Percentiles rank a stretch among this genome's conserved stretches.
These are phyloP conservation scores for Idaea biselata DNA, from an alignment of 2,888 invertebrate species.

Conservation along the genomic window DNA sequence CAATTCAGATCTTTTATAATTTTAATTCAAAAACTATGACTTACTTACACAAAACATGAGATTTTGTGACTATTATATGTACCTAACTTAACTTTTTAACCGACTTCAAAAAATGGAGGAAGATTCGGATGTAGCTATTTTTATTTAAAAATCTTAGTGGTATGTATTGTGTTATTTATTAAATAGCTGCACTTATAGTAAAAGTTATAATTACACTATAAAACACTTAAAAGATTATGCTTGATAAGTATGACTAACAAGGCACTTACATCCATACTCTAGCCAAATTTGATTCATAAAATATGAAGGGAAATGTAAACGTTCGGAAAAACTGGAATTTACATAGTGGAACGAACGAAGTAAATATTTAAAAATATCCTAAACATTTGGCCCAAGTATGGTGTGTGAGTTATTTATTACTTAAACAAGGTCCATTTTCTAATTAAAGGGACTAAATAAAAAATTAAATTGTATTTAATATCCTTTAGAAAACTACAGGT, in stretches of 20 bases:
- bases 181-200: neutral
- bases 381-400: neutral
- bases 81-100: too few species aligned
- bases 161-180: neutral
- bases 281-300: neutral
- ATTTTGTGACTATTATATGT: neutral
- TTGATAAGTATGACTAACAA: conserved; percentile 15
- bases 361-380: neutral
- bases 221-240: conserved; percentile 10
- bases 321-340: neutral
- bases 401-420: neutral
- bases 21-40: neutral
- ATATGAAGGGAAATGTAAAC: neutral
- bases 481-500: too few species aligned
- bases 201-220: neutral
- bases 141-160: neutral
- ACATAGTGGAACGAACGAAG: neutral
- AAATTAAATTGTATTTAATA: too few species aligned
- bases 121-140: neutral
- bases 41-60: neutral
- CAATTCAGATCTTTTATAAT: neutral
- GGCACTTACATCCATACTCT: conserved; percentile 11
- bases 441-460: too few species aligned
- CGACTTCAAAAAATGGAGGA: too few species aligned
- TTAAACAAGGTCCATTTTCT: too few species aligned